Conservation (phyloP, 2,113 vertebrate genomes). For the Lasiurus borealis region DNA sequence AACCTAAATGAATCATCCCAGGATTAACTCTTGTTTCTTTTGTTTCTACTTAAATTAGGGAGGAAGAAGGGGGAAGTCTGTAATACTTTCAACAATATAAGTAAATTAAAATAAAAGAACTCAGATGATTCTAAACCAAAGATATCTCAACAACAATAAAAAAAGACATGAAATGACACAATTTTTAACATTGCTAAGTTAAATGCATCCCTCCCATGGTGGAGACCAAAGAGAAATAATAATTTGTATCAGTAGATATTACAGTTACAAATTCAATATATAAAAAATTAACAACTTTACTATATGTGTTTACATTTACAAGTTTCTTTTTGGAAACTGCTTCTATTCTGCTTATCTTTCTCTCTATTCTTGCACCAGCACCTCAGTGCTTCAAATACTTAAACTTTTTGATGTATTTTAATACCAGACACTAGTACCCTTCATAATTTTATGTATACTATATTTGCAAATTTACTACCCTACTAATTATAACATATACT, state of each 20-base stretch:
- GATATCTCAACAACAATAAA: not conserved
- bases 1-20: not conserved
- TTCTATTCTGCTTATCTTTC: not conserved
- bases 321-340: not conserved
- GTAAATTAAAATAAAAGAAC: not conserved
- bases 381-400: not conserved
- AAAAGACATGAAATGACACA: not conserved
- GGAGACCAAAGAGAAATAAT: slow-evolving; percentile 17
- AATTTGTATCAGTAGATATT: not conserved
- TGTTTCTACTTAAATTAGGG: not conserved
- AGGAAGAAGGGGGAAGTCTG: too few species aligned
- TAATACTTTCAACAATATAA: too few species aligned
- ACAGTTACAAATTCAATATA: not conserved
- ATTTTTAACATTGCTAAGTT: not conserved
- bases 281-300: not conserved
- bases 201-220: not conserved
- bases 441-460: not conserved
- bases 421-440: not conserved
- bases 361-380: not conserved
- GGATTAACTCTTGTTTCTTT: not conserved
- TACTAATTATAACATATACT: not conserved
- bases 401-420: not conserved
- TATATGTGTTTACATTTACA: not conserved
- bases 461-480: not conserved
- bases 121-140: not conserved